Evolutionary conservation across 2,888 invertebrate genomes (phyloP).

Genomic region (Therioaphis trifolii): DNA sequence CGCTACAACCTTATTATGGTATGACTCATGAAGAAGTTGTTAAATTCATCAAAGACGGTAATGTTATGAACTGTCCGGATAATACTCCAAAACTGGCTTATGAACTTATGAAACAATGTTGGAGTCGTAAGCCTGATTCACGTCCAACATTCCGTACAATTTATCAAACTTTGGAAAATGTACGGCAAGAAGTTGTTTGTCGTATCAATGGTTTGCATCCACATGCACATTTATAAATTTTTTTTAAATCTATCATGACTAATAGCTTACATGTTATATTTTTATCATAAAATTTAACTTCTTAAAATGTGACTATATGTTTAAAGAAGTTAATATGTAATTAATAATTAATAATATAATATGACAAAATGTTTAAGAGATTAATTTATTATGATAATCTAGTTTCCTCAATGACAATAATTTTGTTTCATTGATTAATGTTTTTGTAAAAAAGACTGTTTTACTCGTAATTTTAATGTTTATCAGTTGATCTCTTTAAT

Average conservation of each 20-base stretch:
- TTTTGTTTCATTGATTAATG: background rate
- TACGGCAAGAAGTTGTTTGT: constrained; percentile 69
- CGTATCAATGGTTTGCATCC: background rate
- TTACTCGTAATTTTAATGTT: background rate
- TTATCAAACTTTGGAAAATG: constrained; percentile 81
- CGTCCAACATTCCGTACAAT: constrained; percentile 88
- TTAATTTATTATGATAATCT: background rate
- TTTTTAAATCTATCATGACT: background rate
- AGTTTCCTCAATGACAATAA: constrained; percentile 6
- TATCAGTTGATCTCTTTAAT: background rate
- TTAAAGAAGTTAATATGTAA: too few species aligned
- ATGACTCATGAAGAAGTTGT: constrained; percentile 98
- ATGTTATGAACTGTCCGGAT: constrained; percentile 89
- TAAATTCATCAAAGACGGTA: constrained; percentile 92
- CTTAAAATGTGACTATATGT: background rate
- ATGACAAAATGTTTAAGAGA: too few species aligned
- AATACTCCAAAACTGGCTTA: constrained; percentile 88
- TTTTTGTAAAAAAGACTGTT: background rate
- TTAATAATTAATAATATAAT: too few species aligned
- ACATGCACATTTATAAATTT: background rate
- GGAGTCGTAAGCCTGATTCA: constrained; percentile 86
- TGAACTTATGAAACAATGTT: constrained; percentile 93
- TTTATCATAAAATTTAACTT: background rate
- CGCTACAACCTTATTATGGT: constrained; percentile 95
- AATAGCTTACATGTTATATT: background rate